A percentile compares a stretch with the other conserved stretches of the same genome.
These are phyloP conservation scores for Drosophila picticornis DNA, from an alignment of 2,888 invertebrate genomes.

Conservation along the genomic window DNA sequence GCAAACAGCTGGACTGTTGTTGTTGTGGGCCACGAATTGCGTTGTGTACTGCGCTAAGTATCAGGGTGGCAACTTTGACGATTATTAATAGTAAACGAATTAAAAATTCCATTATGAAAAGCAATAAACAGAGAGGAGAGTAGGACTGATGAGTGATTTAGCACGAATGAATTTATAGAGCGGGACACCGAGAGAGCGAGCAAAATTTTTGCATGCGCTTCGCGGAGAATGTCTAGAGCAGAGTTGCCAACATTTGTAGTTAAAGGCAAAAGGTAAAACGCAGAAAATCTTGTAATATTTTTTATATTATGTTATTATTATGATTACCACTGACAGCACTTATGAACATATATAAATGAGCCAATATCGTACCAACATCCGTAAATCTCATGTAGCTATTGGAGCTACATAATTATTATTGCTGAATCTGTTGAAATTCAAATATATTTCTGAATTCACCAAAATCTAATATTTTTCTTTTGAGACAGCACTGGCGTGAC, in stretches of 20 bases:
- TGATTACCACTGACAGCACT: neutral
- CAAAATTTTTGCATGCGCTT: neutral
- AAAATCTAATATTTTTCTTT: neutral
- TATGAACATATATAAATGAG: neutral
- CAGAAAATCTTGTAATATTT: neutral
- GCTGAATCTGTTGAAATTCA: neutral
- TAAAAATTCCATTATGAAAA: constrained; percentile 70
- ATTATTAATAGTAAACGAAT: constrained; percentile 63
- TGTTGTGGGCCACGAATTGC: neutral
- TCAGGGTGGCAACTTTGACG: constrained; percentile 45
- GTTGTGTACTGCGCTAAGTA: constrained; percentile 30
- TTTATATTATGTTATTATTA: neutral
- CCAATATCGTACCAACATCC: neutral
- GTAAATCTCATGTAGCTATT: neutral
- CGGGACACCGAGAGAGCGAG: neutral
- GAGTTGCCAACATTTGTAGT: neutral
- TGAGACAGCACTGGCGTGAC: neutral
- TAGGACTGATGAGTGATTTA: constrained; percentile 22
- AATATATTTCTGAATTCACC: neutral
- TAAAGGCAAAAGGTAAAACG: accelerated
- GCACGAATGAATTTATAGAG: neutral
- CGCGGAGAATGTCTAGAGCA: neutral
- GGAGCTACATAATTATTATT: neutral
- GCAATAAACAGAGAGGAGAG: neutral
- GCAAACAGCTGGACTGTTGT: constrained; percentile 28